A percentile compares a stretch with the other conserved stretches of the same genome.
These are phyloP conservation scores for Labia minor DNA, from an alignment of 2,888 invertebrate species.

Conservation along the genomic window DNA sequence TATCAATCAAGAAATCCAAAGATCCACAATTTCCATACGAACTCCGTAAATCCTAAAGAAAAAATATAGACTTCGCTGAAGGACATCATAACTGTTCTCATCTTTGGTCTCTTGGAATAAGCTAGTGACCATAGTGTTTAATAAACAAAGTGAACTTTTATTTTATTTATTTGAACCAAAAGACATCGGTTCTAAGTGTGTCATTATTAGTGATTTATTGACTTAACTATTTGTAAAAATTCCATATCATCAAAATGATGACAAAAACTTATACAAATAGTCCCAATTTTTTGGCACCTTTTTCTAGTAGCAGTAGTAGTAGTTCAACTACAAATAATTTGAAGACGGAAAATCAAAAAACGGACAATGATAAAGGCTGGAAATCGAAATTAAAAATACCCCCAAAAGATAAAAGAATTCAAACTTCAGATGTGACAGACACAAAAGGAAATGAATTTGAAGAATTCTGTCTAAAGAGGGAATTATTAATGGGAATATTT, in stretches of 20 bases:
- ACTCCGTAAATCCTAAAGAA: neutral
- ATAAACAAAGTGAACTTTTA: neutral
- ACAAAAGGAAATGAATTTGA: constrained; percentile 99
- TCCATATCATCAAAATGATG: neutral
- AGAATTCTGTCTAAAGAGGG: constrained; percentile 94
- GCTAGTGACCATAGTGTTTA: neutral
- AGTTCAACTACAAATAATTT: neutral
- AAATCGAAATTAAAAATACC: constrained; percentile 93
- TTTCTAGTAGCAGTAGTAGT: neutral
- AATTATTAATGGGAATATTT: constrained; percentile 97
- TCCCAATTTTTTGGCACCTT: constrained; percentile 2
- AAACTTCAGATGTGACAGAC: constrained; percentile 97
- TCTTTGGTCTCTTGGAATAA: neutral
- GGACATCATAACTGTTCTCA: neutral
- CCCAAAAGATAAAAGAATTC: constrained; percentile 89
- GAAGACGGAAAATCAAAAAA: neutral
- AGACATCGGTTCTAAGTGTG: neutral
- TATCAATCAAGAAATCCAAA: neutral
- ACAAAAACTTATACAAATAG: constrained; percentile 5
- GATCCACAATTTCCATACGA: neutral
- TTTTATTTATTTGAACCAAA: neutral
- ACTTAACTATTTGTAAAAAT: neutral
- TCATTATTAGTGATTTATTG: neutral
- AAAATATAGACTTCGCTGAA: neutral
- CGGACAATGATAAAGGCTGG: constrained; percentile 72